Percentiles rank a stretch among this genome's conserved stretches.
phyloP scores from a whole-genome alignment of 2,888 invertebrate genomes.

The Diaperis boleti region DNA sequence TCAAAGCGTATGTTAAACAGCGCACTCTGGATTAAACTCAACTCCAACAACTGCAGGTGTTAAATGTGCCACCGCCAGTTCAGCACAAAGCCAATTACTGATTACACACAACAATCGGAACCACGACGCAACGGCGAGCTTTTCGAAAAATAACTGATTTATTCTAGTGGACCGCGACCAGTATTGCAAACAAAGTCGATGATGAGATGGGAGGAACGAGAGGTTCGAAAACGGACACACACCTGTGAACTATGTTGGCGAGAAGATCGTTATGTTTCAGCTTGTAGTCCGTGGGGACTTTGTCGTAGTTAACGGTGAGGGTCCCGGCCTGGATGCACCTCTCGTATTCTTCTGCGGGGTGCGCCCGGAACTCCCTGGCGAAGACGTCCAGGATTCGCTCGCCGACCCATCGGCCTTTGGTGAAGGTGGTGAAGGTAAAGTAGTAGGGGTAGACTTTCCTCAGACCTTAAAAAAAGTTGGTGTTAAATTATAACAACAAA shows the following conservation, averaged over 20 bases:
- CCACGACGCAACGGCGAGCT: conserved; percentile 14
- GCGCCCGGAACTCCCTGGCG: conserved; percentile 92
- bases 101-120: conserved; percentile 30
- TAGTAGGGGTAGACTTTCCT: conserved; percentile 97
- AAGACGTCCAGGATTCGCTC: conserved; percentile 94
- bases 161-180: conserved; percentile 25
- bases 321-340: conserved; percentile 92
- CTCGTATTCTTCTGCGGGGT: conserved; percentile 92
- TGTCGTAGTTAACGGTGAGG: conserved; percentile 93
- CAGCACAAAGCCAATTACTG: conserved; percentile 22
- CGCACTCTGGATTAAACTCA: conserved; percentile 6
- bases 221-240: conserved; percentile 55
- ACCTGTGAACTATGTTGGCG: conserved; percentile 96
- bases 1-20: conserved; percentile 13
- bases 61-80: conserved; percentile 25
- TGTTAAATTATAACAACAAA: neutral
- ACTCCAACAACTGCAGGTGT: conserved; percentile 21
- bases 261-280: conserved; percentile 94
- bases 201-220: conserved; percentile 11
- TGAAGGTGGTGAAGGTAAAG: conserved; percentile 96
- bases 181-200: conserved; percentile 15
- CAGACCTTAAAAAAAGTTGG: conserved; percentile 75
- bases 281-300: conserved; percentile 90
- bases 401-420: conserved; percentile 96
- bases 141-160: conserved; percentile 38